Evolutionary conservation across 2,888 invertebrate species (phyloP).

Genomic region (Rugalucina vietnamica): DNA sequence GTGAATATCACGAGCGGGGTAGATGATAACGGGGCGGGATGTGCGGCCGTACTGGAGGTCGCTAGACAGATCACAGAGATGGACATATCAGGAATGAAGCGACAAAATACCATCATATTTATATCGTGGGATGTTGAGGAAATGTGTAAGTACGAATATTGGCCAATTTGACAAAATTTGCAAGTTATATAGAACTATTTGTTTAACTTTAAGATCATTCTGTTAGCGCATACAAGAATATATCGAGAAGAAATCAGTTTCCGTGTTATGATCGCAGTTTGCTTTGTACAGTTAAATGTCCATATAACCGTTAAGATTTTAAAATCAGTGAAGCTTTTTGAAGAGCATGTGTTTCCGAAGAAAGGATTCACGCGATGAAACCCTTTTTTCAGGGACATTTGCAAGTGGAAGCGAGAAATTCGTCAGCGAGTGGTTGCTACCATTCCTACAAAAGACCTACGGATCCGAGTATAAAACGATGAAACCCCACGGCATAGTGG

Average conservation of each 20-base stretch:
- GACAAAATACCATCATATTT: slow-evolving; percentile 50
- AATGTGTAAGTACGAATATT: too few relatives aligned
- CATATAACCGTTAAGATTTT: too few relatives aligned
- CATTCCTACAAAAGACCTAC: slow-evolving; percentile 36
- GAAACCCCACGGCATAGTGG: slow-evolving; percentile 35
- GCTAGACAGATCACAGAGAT: slow-evolving; percentile 28
- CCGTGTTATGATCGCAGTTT: too few relatives aligned
- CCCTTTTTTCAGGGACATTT: not conserved
- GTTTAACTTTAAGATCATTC: too few relatives aligned
- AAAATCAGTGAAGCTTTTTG: too few relatives aligned
- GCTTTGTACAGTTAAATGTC: too few relatives aligned
- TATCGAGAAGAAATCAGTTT: too few relatives aligned
- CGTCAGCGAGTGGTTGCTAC: slow-evolving; percentile 36
- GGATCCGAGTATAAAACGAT: not conserved
- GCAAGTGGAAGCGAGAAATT: slow-evolving; percentile 32
- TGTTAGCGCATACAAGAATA: too few relatives aligned
- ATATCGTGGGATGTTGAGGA: slow-evolving; percentile 26
- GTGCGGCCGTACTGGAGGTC: slow-evolving; percentile 47
- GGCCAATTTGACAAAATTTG: too few relatives aligned
- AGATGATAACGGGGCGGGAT: slow-evolving; percentile 54
- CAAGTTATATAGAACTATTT: too few relatives aligned
- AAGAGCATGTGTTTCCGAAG: too few relatives aligned
- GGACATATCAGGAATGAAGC: slow-evolving; percentile 6
- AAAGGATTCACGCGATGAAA: too few relatives aligned
- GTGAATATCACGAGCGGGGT: slow-evolving; percentile 37